Evolutionary conservation across 2,113 vertebrate genomes (phyloP), one percentile per base, ranked within the genome.

Genomic region (Nycticebus coucang): DNA sequence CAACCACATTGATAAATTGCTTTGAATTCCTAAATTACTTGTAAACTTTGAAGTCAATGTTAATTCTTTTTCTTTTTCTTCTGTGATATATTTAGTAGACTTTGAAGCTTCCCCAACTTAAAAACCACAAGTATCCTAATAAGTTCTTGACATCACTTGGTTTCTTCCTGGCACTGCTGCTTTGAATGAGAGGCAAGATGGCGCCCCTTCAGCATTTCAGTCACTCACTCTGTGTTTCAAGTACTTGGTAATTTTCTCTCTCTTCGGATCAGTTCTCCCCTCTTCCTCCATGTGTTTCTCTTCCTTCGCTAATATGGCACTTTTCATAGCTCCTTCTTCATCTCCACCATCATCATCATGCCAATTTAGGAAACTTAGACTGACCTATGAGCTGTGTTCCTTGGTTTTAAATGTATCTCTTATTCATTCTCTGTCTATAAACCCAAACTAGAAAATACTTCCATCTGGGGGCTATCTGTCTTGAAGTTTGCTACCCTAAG

Each of bases 361-460:
- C 35, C 33, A 68, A 86, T 80, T 86, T 89, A 92, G 82, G 45
- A 85, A 84, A 80, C 33, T 92, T 35, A 79, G 74, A 41, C 2
- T 28, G 45, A 95, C 57, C 59, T 33, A n/a, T 66, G 19, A 74
- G 30, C 35, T 12, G 18, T 8, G 84, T 95, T 60, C 41, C 35
- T 91, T 81, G 30, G 57, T 30, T 94, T 92, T 80, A 94, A 92
- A 59, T 84, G 35, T 11, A 37, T 37, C 35, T 85, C 80, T 22
- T 85, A 5, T 75, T 57, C 72, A 22, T 53, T 68, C 53, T 77
- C 5, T 86, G 50, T 57, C 45, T 4, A 53, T 55, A n/a, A 18
- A 4, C 66, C 26, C 80, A 85, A 28, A 50, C 78, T 79, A 79
- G 93, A 50, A 89, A 94, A 41, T 69, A 37, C 79, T 78, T 92